Percentiles rank a stretch among this genome's conserved stretches.
Conservation (phyloP, 1,140 invertebrate species). For the Lineus longissimus region DNA sequence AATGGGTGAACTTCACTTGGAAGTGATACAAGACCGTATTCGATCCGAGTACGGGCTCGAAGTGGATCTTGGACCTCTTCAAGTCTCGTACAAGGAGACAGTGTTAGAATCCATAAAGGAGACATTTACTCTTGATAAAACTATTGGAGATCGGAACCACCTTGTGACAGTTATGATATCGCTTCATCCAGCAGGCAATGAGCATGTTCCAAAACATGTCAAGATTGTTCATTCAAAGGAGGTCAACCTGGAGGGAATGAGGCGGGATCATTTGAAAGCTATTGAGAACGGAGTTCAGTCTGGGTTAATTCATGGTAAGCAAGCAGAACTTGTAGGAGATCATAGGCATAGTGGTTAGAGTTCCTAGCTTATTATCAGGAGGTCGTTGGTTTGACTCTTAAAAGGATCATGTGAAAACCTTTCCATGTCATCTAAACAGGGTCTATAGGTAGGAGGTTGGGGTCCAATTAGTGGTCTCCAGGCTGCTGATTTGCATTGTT, state of each 20-base stretch:
- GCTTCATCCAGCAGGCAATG: constrained; percentile 22
- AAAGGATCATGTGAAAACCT: no score
- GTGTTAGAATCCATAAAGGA: constrained; percentile 57
- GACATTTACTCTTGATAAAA: constrained; percentile 62
- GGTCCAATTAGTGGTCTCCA: no score
- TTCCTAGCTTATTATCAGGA: background rate
- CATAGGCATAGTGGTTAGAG: constrained; percentile 9
- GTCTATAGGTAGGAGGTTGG: no score
- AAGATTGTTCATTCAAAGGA: constrained; percentile 19
- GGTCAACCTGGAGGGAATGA: constrained; percentile 24
- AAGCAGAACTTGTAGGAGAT: no score
- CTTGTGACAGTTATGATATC: constrained; percentile 33
- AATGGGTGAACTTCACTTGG: constrained; percentile 97
- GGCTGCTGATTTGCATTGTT: no score
- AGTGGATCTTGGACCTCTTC: constrained; percentile 85
- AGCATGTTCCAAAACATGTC: constrained; percentile 26
- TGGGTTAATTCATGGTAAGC: constrained; percentile 47
- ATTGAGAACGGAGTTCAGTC: constrained; percentile 56
- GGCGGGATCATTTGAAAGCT: constrained; percentile 50
- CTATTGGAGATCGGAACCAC: constrained; percentile 56
- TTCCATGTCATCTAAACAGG: constrained; percentile 6
- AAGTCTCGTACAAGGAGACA: constrained; percentile 89
- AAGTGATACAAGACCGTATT: constrained; percentile 72
- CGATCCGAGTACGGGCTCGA: constrained; percentile 82
- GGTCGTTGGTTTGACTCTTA: no score